Percentiles rank a stretch among this genome's conserved stretches.
phyloP scores from a whole-genome alignment of 2,113 vertebrate species.

The Sphaerodactylus townsendi region DNA sequence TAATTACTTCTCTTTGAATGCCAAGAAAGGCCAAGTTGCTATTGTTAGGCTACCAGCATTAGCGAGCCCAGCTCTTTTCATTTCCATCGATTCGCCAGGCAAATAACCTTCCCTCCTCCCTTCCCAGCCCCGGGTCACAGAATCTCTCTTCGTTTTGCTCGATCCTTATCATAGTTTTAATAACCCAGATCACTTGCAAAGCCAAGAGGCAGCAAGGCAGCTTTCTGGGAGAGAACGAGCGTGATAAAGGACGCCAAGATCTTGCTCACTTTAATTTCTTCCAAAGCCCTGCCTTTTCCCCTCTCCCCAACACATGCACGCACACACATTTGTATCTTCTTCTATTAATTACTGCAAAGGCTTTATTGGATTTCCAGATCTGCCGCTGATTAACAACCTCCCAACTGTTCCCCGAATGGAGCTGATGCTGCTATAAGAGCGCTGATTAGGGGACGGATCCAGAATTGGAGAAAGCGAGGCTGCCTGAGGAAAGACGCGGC shows the following conservation, averaged over 20 bases:
- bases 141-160: neutral
- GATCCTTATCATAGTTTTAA: constrained; percentile 32
- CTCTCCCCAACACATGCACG: neutral
- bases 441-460: neutral
- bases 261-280: neutral
- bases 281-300: fast-evolving
- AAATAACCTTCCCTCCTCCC: constrained; percentile 17
- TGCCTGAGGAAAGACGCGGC: neutral
- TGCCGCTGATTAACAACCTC: constrained; percentile 29
- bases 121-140: neutral
- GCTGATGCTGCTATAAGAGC: neutral
- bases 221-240: neutral
- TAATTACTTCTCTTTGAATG: neutral
- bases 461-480: neutral
- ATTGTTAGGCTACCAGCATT: constrained; percentile 21
- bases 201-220: fast-evolving
- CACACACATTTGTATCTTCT: neutral
- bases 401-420: neutral
- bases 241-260: neutral
- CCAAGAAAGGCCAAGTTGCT: neutral
- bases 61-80: constrained; percentile 22
- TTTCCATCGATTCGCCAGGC: constrained; percentile 19
- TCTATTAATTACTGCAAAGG: constrained; percentile 28
- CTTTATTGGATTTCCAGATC: neutral
- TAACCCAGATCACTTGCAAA: neutral